A percentile compares a stretch with the other conserved stretches of the same genome.
Evolutionary conservation across 2,888 invertebrate species (phyloP).

Genomic region (Meiosimyza platycephala): DNA sequence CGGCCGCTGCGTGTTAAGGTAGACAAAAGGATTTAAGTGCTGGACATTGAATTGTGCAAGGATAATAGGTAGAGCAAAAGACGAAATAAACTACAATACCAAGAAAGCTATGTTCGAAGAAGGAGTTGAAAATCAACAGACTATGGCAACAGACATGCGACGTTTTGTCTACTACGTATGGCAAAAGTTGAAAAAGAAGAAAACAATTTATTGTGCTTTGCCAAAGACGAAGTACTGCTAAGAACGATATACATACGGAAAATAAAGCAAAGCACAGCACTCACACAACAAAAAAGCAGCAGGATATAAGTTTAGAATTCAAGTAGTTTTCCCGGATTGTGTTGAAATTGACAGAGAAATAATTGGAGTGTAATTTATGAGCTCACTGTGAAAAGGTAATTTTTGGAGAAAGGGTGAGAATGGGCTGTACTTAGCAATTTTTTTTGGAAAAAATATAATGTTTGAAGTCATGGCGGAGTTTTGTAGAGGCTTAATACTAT

Average conservation of each 20-base stretch:
- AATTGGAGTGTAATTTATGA: constrained; percentile 63
- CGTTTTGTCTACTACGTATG: constrained; percentile 33
- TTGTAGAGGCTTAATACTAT: too few species aligned
- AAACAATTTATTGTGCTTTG: too few species aligned
- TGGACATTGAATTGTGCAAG: constrained; percentile 44
- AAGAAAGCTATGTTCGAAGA: neutral
- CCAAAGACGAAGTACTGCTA: neutral
- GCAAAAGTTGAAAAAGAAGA: constrained; percentile 8
- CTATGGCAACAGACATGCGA: constrained; percentile 31
- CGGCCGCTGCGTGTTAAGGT: constrained; percentile 48
- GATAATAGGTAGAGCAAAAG: constrained; percentile 34
- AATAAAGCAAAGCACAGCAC: constrained; percentile 14
- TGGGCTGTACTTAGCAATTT: too few species aligned
- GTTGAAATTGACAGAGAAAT: constrained; percentile 63
- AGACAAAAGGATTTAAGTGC: constrained; percentile 55
- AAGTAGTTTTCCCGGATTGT: constrained; percentile 42
- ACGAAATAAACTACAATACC: neutral
- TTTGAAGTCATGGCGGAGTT: too few species aligned
- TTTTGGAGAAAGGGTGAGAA: too few species aligned
- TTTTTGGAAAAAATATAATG: too few species aligned
- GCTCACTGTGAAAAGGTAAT: constrained; percentile 26
- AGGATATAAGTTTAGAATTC: constrained; percentile 54
- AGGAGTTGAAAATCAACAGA: constrained; percentile 24
- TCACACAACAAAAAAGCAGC: constrained; percentile 45
- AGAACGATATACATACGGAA: neutral